These are phyloP conservation scores for Phoebastria nigripes DNA, from an alignment of 2,797 vertebrate species.

Conservation along the genomic window DNA sequence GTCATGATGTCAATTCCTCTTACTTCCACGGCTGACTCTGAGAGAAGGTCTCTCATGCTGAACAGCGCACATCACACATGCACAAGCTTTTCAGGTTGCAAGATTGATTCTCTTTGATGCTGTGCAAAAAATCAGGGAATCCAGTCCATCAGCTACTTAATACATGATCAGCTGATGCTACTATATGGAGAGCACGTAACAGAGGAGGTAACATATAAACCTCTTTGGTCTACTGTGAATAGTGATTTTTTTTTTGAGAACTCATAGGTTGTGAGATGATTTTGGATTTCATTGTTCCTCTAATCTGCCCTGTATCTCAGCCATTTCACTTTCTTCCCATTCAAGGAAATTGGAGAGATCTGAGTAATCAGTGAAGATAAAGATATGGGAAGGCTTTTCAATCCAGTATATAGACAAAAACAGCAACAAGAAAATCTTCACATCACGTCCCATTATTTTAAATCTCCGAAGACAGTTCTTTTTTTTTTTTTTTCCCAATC, in stretches of 20 bases:
- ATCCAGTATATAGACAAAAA: neutral
- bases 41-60: neutral
- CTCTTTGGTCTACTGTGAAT: neutral
- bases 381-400: neutral
- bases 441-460: neutral
- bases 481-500: too few relatives aligned
- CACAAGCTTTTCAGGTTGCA: neutral
- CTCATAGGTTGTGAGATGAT: neutral
- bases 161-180: neutral
- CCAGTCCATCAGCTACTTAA: neutral
- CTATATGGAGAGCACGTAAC: neutral
- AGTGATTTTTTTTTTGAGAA: neutral
- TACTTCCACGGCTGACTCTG: neutral
- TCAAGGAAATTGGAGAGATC: neutral
- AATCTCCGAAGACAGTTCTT: neutral
- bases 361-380: neutral
- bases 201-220: neutral
- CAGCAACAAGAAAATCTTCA: neutral
- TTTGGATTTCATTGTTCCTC: neutral
- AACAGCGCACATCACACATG: accelerated
- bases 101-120: neutral
- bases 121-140: neutral
- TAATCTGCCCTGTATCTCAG: neutral
- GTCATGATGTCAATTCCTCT: neutral
- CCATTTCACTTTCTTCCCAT: neutral